These are phyloP conservation scores for Galeopterus variegatus DNA, from an alignment of 2,113 vertebrate genomes.

Conservation along the genomic window DNA sequence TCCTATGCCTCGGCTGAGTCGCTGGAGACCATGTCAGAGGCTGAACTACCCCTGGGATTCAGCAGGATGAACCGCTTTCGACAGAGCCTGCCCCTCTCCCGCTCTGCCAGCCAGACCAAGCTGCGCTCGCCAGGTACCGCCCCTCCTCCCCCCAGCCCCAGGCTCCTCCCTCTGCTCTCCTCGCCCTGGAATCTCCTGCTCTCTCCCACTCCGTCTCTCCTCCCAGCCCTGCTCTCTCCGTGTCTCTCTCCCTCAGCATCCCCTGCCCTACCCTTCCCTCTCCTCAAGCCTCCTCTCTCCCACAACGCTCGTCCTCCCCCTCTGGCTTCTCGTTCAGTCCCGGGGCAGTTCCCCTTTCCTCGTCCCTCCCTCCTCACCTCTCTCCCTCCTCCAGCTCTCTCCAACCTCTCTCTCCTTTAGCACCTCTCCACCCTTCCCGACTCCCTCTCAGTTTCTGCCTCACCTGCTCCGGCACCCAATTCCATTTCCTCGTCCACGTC, in stretches of 20 bases:
- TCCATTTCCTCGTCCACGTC: neutral
- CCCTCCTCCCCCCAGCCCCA: neutral
- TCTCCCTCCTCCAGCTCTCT: neutral
- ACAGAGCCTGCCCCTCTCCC: constrained; percentile 97
- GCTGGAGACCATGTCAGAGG: constrained; percentile 99
- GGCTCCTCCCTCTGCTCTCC: constrained; percentile 58
- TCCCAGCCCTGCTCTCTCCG: neutral
- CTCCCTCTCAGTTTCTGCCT: neutral
- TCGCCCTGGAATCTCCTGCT: neutral
- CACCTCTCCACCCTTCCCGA: neutral
- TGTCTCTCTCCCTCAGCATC: neutral
- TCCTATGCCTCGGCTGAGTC: constrained; percentile 98
- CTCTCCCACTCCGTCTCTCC: neutral
- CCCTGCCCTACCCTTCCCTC: neutral
- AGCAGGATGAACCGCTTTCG: constrained; percentile 99
- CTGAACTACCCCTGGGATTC: constrained; percentile 97
- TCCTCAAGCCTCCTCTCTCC: too few species aligned
- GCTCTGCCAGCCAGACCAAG: constrained; percentile 98
- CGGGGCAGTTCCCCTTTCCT: accelerated
- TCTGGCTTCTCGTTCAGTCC: neutral
- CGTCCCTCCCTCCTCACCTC: neutral
- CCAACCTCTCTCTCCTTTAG: neutral
- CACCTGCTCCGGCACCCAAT: neutral
- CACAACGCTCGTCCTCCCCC: neutral
- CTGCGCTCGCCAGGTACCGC: constrained; percentile 96